Percentiles rank a stretch among this genome's conserved stretches.
These are phyloP conservation scores for Lamprotornis superbus DNA, from an alignment of 2,113 vertebrate genomes.

Conservation along the genomic window DNA sequence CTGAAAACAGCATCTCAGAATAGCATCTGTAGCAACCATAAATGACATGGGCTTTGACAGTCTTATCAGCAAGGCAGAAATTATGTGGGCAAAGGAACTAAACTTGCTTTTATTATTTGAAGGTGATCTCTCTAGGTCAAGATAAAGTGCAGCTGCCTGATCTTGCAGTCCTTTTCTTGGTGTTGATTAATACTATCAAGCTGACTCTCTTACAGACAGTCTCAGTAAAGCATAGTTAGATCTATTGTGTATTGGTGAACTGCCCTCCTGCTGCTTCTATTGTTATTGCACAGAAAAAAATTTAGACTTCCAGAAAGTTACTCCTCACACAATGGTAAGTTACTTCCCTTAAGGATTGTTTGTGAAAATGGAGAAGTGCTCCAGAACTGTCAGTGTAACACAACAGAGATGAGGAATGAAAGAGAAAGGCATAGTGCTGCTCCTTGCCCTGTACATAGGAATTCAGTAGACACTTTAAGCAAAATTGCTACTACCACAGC, in stretches of 20 bases:
- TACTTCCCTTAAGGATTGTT: not conserved
- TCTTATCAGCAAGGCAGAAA: conserved; percentile 10
- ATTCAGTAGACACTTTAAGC: not conserved
- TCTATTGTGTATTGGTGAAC: not conserved
- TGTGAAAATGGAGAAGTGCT: not conserved
- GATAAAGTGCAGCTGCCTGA: not conserved
- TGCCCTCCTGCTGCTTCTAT: not conserved
- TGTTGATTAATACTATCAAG: not conserved
- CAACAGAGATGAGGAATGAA: not conserved
- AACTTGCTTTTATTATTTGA: conserved; percentile 10
- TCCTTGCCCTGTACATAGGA: not conserved
- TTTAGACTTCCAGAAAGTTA: not conserved
- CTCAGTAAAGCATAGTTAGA: not conserved
- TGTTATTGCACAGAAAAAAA: not conserved
- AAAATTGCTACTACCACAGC: not conserved
- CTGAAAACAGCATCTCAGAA: not conserved
- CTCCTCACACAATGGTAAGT: not conserved
- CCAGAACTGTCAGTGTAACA: not conserved
- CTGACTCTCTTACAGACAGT: not conserved
- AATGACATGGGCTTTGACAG: not conserved
- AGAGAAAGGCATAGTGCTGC: not conserved
- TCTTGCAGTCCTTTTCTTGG: not conserved
- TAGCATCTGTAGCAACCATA: not conserved
- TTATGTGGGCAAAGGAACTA: not conserved
- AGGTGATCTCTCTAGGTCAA: conserved; percentile 7